A percentile compares a stretch with the other conserved stretches of the same genome.
Conservation (phyloP, 2,797 vertebrate genomes). For the Merluccius polli region DNA sequence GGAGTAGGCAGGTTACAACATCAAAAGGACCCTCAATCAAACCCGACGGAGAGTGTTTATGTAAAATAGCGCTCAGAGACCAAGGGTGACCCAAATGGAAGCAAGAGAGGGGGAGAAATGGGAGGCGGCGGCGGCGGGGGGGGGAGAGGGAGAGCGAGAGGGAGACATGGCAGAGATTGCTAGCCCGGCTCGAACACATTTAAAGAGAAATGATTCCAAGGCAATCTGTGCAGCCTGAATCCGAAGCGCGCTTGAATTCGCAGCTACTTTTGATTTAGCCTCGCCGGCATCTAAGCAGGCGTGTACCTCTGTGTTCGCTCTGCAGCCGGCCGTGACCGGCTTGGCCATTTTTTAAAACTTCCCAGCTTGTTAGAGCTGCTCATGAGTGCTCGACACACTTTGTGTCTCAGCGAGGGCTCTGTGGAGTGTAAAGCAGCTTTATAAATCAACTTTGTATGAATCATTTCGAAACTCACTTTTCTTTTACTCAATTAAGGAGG, state of each 20-base stretch:
- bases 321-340: constrained; percentile 61
- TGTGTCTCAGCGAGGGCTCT: constrained; percentile 58
- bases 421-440: constrained; percentile 69
- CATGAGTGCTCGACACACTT: constrained; percentile 67
- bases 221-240: constrained; percentile 34
- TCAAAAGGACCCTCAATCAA: constrained; percentile 64
- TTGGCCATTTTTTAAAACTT: constrained; percentile 59
- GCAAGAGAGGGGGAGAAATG: constrained; percentile 26
- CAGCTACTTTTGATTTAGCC: constrained; percentile 48
- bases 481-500: constrained; percentile 70
- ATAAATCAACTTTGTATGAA: constrained; percentile 68
- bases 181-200: constrained; percentile 55
- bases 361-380: constrained; percentile 71
- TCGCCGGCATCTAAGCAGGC: too few species aligned
- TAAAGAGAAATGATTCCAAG: constrained; percentile 20
- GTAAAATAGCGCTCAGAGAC: constrained; percentile 53
- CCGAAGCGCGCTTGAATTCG: constrained; percentile 28
- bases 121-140: background rate
- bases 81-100: constrained; percentile 59
- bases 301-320: constrained; percentile 1
- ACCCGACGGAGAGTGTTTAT: constrained; percentile 55
- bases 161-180: constrained; percentile 36
- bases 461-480: constrained; percentile 68
- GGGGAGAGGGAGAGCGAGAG: background rate
- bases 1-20: constrained; percentile 64